phyloP scores from a whole-genome alignment of 2,113 vertebrate genomes.

The Trichechus manatus region DNA sequence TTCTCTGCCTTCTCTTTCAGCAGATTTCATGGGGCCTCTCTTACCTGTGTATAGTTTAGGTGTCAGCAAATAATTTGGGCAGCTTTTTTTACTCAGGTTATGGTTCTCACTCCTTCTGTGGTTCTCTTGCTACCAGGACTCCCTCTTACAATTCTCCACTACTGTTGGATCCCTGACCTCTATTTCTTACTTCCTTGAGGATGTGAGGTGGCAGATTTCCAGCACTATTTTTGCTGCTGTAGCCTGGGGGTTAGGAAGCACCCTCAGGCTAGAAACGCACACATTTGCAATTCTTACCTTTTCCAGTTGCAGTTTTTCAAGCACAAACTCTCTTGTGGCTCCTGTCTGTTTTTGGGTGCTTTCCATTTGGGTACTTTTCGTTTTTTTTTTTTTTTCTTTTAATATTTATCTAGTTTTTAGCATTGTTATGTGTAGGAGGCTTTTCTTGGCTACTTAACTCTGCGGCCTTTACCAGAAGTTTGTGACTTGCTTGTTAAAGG shows the following conservation, averaged over 20 bases:
- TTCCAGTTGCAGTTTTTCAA: neutral
- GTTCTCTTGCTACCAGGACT: neutral
- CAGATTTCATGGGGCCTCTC: neutral
- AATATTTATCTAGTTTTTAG: neutral
- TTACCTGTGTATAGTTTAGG: neutral
- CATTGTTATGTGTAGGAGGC: neutral
- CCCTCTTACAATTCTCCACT: neutral
- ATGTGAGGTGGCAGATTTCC: neutral
- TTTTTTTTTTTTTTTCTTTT: neutral
- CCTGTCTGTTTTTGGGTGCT: neutral
- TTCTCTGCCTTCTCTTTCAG: neutral
- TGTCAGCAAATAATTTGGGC: neutral
- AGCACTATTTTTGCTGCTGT: neutral
- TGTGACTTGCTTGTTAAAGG: neutral
- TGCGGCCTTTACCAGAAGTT: neutral
- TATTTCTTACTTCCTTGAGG: neutral
- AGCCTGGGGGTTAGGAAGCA: neutral
- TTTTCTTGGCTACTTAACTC: neutral
- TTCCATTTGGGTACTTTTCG: neutral
- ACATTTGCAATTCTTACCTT: neutral
- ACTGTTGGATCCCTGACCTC: neutral
- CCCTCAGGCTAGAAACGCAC: neutral
- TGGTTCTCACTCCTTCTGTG: neutral
- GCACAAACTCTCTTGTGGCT: neutral
- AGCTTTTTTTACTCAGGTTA: neutral